Evolutionary conservation across 1,140 invertebrate species (phyloP), one percentile per base, ranked within the genome.

Genomic region (Monochamus saltuarius): DNA sequence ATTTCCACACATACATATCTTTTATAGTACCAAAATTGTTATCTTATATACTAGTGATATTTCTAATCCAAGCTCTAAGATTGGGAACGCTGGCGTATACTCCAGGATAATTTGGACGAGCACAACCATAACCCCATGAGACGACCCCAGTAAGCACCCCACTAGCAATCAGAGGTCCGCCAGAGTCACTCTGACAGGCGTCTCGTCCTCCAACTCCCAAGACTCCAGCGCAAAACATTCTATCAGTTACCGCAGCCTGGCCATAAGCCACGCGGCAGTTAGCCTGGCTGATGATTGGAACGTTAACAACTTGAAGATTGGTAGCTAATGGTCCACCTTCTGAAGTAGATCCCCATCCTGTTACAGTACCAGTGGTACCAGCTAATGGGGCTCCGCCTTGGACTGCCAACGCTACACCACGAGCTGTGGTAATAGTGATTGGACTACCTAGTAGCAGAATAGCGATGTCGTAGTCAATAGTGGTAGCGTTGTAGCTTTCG

Each of bases 271-370:
- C 8, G 1, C 57, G 59, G 43, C 75, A 78, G 1, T 62, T 35
- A 7, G 50, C 16, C 8, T 62, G 70, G 11, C 64, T 62, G 9
- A 78, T 59, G 7, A 76, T 62, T 0, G 76, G 75, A 3, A 79
- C 45, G 10, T 68, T 56, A 10, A 78, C 73, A 17, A 68, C 63
- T 61, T 73, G 69, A 34, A 76, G 59, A 16, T 47, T 49, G 13
- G 17, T 42, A 14, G 66, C 14, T 6, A 35, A n/a, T 17, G 39
- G 19, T 29, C 63, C 63, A 13, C 36, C 49, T 47, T 64, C 54
- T 16, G 29, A 2, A 10, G 62, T 7, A 9, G 35, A 29, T 9
- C 83, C 81, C 86, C 85, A 88, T 14, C 86, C 86, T 10, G 85
- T 81, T 22, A 84, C 81, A 56, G 78, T 77, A 8, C 54, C 61